phyloP scores from a whole-genome alignment of 2,113 vertebrate species.

The Upupa epops region DNA sequence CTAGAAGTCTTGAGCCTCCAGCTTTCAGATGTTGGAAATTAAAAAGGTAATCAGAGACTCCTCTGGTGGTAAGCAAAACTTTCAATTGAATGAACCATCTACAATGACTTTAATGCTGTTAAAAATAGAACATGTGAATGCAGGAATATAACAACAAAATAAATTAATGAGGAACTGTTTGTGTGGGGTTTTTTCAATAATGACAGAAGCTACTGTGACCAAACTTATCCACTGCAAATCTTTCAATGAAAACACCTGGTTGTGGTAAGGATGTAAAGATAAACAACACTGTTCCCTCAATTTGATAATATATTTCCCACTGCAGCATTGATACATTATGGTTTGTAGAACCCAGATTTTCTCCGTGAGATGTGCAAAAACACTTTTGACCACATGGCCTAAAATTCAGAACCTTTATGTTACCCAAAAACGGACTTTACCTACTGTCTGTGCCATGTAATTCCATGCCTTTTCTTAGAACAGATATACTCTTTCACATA shows the following conservation, averaged over 20 bases:
- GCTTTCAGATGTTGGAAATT: not conserved
- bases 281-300: not conserved
- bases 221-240: not conserved
- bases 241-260: not conserved
- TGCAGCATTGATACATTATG: not conserved
- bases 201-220: not conserved
- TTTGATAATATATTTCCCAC: not conserved
- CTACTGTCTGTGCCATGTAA: not conserved
- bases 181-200: not conserved
- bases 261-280: not conserved
- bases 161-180: not conserved
- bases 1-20: not conserved
- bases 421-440: not conserved
- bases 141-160: not conserved
- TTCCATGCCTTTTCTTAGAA: not conserved
- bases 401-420: not conserved
- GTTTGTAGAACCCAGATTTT: not conserved
- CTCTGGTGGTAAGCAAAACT: not conserved
- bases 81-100: not conserved
- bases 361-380: not conserved
- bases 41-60: not conserved
- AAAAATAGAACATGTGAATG: not conserved
- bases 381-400: not conserved
- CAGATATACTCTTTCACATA: accelerated
- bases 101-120: not conserved